These are phyloP conservation scores for Nomada fabriciana DNA, from an alignment of 2,888 invertebrate species.

Conservation along the genomic window DNA sequence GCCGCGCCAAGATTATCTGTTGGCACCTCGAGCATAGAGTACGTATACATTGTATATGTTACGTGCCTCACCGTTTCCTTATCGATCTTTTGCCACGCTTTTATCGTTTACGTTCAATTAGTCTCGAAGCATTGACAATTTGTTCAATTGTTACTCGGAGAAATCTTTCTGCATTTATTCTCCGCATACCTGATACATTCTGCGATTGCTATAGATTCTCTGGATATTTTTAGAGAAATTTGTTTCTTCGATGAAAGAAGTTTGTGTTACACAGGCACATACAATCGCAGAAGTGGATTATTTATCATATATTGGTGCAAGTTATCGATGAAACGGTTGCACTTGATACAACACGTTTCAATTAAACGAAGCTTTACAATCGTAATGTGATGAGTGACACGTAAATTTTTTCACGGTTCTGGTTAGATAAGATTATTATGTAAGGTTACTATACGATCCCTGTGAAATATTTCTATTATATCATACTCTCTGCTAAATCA, in stretches of 20 bases:
- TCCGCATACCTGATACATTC: too few species aligned
- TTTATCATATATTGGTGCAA: not conserved
- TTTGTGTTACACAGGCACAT: too few species aligned
- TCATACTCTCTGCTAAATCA: not conserved
- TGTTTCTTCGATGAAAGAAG: too few species aligned
- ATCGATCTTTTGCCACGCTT: slow-evolving; percentile 11
- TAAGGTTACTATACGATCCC: not conserved
- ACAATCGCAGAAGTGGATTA: not conserved
- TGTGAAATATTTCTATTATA: not conserved
- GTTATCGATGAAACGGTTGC: slow-evolving; percentile 21
- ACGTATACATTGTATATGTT: not conserved
- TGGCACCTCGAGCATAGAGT: slow-evolving; percentile 34
- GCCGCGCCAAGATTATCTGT: slow-evolving; percentile 50
- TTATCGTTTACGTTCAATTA: slow-evolving; percentile 6
- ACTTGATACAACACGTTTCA: not conserved
- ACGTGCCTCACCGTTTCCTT: slow-evolving; percentile 4
- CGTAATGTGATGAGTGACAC: slow-evolving; percentile 12
- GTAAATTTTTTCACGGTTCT: not conserved
- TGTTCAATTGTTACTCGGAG: too few species aligned
- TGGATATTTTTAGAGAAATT: too few species aligned
- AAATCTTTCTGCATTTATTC: too few species aligned
- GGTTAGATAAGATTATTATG: not conserved
- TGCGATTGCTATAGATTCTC: too few species aligned
- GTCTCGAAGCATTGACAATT: not conserved
- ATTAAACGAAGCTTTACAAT: not conserved